These are phyloP conservation scores for Hanleya hanleyi DNA, from an alignment of 2,888 invertebrate species.

Conservation along the genomic window DNA sequence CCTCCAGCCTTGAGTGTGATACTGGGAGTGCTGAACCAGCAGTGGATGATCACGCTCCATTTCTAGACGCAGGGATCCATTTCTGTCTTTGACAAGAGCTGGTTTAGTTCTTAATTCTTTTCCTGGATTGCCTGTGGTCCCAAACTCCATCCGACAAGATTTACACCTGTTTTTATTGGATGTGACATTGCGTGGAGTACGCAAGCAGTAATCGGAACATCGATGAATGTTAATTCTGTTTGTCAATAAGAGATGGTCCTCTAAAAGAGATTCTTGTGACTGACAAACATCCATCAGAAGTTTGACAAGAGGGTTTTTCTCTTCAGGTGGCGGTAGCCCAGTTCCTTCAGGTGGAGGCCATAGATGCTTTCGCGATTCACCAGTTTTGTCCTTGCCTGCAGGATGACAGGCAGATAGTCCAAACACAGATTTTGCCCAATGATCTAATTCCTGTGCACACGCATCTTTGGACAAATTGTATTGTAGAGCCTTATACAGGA, in stretches of 20 bases:
- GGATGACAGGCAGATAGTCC: conserved; percentile 41
- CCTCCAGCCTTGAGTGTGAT: conserved; percentile 43
- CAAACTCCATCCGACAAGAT: conserved; percentile 35
- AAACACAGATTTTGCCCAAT: conserved; percentile 29
- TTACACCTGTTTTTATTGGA: background rate
- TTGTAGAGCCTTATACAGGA: conserved; percentile 24
- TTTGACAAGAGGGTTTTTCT: conserved; percentile 43
- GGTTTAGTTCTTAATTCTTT: conserved; percentile 24
- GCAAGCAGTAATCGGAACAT: conserved; percentile 39
- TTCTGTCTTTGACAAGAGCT: conserved; percentile 40
- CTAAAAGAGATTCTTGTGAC: conserved; percentile 35
- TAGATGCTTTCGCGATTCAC: conserved; percentile 36
- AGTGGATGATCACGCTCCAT: conserved; percentile 45
- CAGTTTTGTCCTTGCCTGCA: conserved; percentile 32
- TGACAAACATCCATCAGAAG: conserved; percentile 40
- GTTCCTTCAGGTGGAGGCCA: conserved; percentile 49
- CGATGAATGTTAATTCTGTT: conserved; percentile 37
- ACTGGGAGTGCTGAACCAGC: conserved; percentile 42
- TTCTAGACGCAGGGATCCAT: conserved; percentile 41
- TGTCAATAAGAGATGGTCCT: conserved; percentile 36
- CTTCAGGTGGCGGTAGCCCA: conserved; percentile 37
- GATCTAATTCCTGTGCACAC: conserved; percentile 17
- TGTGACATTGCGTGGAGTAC: background rate
- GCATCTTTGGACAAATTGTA: conserved; percentile 22
- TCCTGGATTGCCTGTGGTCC: conserved; percentile 21